Conservation (phyloP, 2,888 invertebrate genomes). For the Girardia tigrina region DNA sequence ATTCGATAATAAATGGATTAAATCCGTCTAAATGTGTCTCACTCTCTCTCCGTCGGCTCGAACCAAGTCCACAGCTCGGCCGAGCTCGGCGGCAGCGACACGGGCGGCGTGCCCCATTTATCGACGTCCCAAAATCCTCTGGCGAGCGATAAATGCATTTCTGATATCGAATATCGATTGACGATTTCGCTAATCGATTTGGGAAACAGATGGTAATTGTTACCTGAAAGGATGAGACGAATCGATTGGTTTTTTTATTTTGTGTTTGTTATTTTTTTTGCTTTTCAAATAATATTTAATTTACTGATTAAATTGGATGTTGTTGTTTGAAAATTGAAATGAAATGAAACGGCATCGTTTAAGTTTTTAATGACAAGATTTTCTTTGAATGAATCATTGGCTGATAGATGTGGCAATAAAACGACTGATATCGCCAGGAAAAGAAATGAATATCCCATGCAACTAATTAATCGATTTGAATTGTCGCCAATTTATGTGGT, state of each 20-base stretch:
- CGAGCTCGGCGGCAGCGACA: conserved; percentile 70
- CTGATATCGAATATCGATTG: conserved; percentile 67
- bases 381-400: background rate
- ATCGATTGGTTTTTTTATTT: too few relatives aligned
- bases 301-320: background rate
- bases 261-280: background rate
- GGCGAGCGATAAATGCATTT: conserved; percentile 75
- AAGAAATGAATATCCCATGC: too few relatives aligned
- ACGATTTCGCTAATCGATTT: conserved; percentile 75
- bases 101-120: conserved; percentile 80
- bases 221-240: too few relatives aligned
- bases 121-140: conserved; percentile 84
- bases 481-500: too few relatives aligned
- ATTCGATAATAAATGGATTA: too few relatives aligned
- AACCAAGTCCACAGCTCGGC: conserved; percentile 91
- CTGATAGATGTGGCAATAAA: background rate
- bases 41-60: conserved; percentile 55
- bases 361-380: background rate
- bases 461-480: too few relatives aligned
- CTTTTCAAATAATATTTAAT: background rate
- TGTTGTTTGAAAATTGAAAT: background rate
- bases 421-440: too few relatives aligned
- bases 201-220: conserved; percentile 73
- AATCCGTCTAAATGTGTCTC: too few relatives aligned
- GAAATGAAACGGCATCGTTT: background rate